Base-by-base conservation (phyloP, 2,113 vertebrate species). In the Agelaius phoeniceus region DNA sequence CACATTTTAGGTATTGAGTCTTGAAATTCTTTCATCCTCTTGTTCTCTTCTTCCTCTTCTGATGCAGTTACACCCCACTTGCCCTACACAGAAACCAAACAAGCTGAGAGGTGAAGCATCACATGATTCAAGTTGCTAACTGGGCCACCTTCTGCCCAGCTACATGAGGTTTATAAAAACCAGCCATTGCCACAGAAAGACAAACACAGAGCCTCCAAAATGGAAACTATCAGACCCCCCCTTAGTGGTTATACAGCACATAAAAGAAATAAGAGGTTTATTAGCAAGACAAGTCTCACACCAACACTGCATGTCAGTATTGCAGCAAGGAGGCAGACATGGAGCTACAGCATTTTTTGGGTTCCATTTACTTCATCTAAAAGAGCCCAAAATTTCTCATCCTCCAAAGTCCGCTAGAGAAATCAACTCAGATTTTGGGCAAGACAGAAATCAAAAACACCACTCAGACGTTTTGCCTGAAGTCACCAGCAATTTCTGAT, bases 1-100 rank as follows among this genome's bases (percentile, higher is more conserved):
- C 98, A 98, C 99, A 99, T 99, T 98, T 99, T 99, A 77, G 99
- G 99, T 95, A 99, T 98, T 6, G 98, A 99, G 30, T 99, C 98
- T 95, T 98, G 98, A 94, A 99, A 99, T 86, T 99, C 98, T 71
- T 98, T 98, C 65, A 99, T 96, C 87, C 99, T 98, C 96, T 93
- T 98, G 79, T 95, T 98, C 93, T 99, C 99, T 43, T 98, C 98
- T 15, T 98, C 98, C 46, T 99, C 99, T 94, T 99, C 98, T 17
- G 98, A 98, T 2, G 98, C 98, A 1, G 99, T 99, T 89, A 99
- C 98, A 41, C 99, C 99, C 99, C 99, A 99, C 89, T 99, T 98
- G 68, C 99, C 99, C 99, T 99, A 84, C 13, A 84, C 0, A 89
- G 76, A 88, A 58, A 94, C 11, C 44, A 82, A 84, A 88, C 24